Base-by-base conservation (phyloP, 2,888 invertebrate species). In the Lobophora halterata region DNA sequence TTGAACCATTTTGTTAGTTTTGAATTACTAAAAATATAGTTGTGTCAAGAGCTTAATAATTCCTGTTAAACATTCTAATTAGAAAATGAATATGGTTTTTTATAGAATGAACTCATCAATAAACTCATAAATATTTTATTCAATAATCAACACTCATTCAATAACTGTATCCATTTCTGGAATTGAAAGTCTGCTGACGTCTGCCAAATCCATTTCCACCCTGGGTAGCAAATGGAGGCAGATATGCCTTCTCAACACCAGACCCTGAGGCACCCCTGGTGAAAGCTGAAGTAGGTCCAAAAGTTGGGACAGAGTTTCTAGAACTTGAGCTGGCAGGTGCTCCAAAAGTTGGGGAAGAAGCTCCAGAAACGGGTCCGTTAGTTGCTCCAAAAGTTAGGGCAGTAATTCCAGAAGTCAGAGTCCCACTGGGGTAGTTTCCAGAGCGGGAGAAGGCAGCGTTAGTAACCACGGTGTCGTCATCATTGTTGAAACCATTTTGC, bases 381-480 rank as follows among this genome's bases (percentile, higher is more conserved):
- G 16, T 5, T 2, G 26, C 16, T 1, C 29, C 25, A 17, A 31
- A n/a, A n/a, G n/a, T n/a, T n/a, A n/a, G 18, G 3, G 32, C 18
- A 6, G 32, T 5, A 11, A 10, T 11, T 31, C 14, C 23, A 5
- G 40, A 23, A n/a, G 36, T 29, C 6, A 40, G 32, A 6, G 25
- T 33, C 8, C 13, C 29, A 6, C 29, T 11, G 11, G 36, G 46
- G 21, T 42, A 38, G 23, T 49, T 52, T 21, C 34, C 21, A 8
- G 39, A 29, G 16, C 26, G 34, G 25, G 39, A 4, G 6, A 44
- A 16, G 9, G 76, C 79, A 3, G 76, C 61, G 59, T 71, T 71
- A 9, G 75, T 71, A 1, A 73, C 67, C 2, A 81, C 54, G 0
- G 75, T 36, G 32, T 80, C 78, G 3, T 55, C 55, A 31, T 52